A percentile compares a stretch with the other conserved stretches of the same genome.
These are phyloP conservation scores for Dasypus novemcinctus DNA, from an alignment of 2,113 vertebrate genomes.

Conservation along the genomic window DNA sequence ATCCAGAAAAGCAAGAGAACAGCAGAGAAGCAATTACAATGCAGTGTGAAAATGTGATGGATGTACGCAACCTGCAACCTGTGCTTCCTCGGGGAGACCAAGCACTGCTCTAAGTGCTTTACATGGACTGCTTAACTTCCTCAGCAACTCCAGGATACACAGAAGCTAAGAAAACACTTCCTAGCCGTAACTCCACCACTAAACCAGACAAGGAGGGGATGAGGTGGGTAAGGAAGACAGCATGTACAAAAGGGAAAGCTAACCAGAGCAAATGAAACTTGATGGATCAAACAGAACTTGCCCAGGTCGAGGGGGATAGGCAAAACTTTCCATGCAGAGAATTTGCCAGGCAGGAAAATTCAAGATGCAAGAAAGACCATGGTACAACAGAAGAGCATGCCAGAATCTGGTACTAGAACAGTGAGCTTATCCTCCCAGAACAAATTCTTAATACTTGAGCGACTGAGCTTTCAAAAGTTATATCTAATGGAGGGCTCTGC, in stretches of 20 bases:
- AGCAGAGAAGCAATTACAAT: neutral
- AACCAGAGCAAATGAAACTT: neutral
- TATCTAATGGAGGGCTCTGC: neutral
- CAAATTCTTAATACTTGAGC: neutral
- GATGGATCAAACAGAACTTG: neutral
- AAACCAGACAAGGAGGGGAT: neutral
- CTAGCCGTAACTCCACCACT: neutral
- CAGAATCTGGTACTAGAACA: neutral
- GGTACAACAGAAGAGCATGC: neutral
- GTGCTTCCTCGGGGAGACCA: neutral
- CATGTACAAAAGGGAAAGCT: neutral
- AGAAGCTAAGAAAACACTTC: neutral
- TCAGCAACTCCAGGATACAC: neutral
- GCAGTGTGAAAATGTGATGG: neutral
- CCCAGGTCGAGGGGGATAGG: neutral
- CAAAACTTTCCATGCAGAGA: neutral
- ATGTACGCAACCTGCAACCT: fast-evolving
- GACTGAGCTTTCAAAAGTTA: neutral
- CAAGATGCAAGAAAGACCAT: neutral
- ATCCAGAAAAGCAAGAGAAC: neutral
- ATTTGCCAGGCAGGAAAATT: neutral
- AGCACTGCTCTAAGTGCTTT: fast-evolving
- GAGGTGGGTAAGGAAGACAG: neutral
- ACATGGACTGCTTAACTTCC: neutral
- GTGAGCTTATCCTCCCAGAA: neutral